These are phyloP conservation scores for Solea solea DNA, from an alignment of 2,113 vertebrate species.

Conservation along the genomic window DNA sequence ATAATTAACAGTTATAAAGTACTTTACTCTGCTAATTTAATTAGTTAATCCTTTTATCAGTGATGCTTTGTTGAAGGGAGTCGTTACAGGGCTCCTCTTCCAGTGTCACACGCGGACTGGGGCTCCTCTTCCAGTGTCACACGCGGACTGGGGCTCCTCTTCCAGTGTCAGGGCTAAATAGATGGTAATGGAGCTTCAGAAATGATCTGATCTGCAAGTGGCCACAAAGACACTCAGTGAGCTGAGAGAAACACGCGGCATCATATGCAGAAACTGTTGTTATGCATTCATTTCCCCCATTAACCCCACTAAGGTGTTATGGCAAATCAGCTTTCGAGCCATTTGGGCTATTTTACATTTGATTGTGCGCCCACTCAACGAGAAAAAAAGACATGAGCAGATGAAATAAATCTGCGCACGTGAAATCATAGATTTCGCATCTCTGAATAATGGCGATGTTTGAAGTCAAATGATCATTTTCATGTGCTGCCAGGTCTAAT, in stretches of 20 bases:
- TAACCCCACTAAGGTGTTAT: conserved; percentile 2
- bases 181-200: conserved; percentile 67
- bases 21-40: conserved; percentile 85
- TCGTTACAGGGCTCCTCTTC: conserved; percentile 74
- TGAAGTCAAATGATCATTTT: conserved; percentile 59
- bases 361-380: conserved; percentile 15
- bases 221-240: conserved; percentile 40
- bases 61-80: conserved; percentile 75
- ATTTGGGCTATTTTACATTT: conserved; percentile 5
- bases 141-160: conserved; percentile 47
- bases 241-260: conserved; percentile 2
- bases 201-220: conserved; percentile 48
- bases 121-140: conserved; percentile 60
- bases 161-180: conserved; percentile 46
- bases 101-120: conserved; percentile 45
- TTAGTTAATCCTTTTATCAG: conserved; percentile 84
- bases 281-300: conserved; percentile 35
- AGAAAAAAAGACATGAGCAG: conserved; percentile 18
- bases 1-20: conserved; percentile 87
- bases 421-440: conserved; percentile 27
- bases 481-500: conserved; percentile 47
- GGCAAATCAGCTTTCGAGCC: conserved; percentile 5
- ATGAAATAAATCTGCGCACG: conserved; percentile 36
- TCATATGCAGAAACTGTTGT: conserved; percentile 18
- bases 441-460: conserved; percentile 46